Evolutionary conservation across 1,140 invertebrate genomes (phyloP), one percentile per base, ranked within the genome.

Genomic region (Saccostrea glomerata): DNA sequence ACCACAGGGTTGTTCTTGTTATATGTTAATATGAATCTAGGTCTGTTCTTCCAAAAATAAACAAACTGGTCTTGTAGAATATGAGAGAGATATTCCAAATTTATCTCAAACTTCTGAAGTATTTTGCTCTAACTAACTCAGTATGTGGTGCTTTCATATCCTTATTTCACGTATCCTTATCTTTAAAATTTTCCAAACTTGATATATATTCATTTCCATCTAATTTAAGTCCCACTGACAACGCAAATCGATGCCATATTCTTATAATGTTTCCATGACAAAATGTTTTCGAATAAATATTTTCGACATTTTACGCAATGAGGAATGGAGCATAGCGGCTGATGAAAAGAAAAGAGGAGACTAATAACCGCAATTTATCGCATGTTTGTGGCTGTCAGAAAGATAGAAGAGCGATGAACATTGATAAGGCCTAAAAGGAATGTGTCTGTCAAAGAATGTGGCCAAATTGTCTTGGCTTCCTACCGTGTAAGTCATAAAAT

Each of bases 311-410:
- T 30, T 77, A 36, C 3, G 23, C 23, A 15, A 36, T 20, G 13
- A 77, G 13, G 5, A 15, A 30, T 77, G 11, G 30, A 30, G 25
- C 13, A 77, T 30, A 25, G 70, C 30, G 25, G 25, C 70, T 77
- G 70, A 77, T 77, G 70, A 77, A 77, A 77, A 15, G 70, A 30
- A 30, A 25, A 25, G 70, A 77, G 7, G 25, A 25, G 25, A 13
- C 25, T 77, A 77, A 77, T 77, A 77, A 30, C 25, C 13, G 30
- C 25, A 77, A 77, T 36, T 77, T 77, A 77, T 77, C 70, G 15
- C 15, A 40, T 77, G 70, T 77, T 77, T 77, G 70, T 30, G 2
- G 70, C 70, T 30, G 7, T 77, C 30, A 15, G 70, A 77, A 11
- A 77, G 70, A 77, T 73, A 73, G 23, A 36, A 23, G 6, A 73